Evolutionary conservation across 1,140 invertebrate species (phyloP).

Genomic region (Tribolium madens): DNA sequence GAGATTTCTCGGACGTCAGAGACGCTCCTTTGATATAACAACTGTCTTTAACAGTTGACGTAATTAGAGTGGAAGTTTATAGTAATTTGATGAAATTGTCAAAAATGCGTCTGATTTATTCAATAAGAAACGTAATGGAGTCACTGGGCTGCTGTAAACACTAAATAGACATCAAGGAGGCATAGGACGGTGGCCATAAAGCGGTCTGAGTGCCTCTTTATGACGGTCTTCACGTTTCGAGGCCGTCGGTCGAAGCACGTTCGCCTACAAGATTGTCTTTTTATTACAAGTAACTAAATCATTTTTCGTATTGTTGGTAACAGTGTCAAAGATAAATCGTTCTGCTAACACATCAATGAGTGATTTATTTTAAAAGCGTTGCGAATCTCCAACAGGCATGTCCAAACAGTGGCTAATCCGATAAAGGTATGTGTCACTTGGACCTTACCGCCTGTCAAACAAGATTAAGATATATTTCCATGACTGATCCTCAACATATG

Average conservation of each 20-base stretch:
- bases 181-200: conserved; percentile 62
- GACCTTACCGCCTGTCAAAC: conserved; percentile 1
- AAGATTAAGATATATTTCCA: conserved; percentile 18
- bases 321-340: not conserved
- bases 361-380: conserved; percentile 40
- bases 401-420: conserved; percentile 48
- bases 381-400: conserved; percentile 43
- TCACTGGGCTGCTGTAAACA: conserved; percentile 63
- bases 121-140: conserved; percentile 61
- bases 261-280: conserved; percentile 9
- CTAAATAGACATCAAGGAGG: conserved; percentile 66
- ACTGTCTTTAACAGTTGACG: too few species aligned
- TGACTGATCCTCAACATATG: conserved; percentile 35
- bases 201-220: conserved; percentile 64
- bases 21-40: too few species aligned
- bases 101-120: conserved; percentile 55
- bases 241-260: conserved; percentile 26
- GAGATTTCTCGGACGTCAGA: too few species aligned
- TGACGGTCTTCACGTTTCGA: conserved; percentile 53
- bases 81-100: not conserved
- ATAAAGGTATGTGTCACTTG: conserved; percentile 10
- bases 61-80: too few species aligned
- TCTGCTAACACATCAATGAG: conserved; percentile 5
- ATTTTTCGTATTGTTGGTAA: not conserved
- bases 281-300: not conserved